Evolutionary conservation across 92 coral and sea anemone species (phyloP).

Genomic region (Siderastrea radians): DNA sequence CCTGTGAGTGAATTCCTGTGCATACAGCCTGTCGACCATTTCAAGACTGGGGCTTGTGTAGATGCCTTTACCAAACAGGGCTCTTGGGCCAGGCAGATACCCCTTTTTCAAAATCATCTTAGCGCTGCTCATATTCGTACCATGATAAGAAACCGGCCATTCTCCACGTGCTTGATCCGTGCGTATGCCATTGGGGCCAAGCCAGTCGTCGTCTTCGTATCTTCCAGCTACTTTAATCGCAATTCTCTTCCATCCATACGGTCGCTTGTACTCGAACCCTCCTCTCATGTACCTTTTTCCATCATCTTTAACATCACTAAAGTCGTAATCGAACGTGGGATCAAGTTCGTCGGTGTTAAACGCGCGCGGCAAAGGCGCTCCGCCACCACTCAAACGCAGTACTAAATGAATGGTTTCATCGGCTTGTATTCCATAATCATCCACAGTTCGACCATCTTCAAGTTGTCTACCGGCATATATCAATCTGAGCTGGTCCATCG

Average conservation of each 20-base stretch:
- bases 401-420: background rate
- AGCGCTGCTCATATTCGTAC: constrained; percentile 46
- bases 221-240: constrained; percentile 63
- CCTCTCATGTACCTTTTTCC: constrained; percentile 68
- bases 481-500: constrained; percentile 26
- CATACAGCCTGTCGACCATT: constrained; percentile 57
- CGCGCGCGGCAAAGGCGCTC: background rate
- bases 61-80: constrained; percentile 59
- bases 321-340: background rate
- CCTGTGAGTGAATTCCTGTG: constrained; percentile 51
- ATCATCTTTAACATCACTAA: constrained; percentile 63
- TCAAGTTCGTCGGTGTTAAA: background rate
- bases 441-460: constrained; percentile 43
- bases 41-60: constrained; percentile 78
- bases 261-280: constrained; percentile 70
- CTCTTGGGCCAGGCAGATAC: constrained; percentile 32
- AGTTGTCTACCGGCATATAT: constrained; percentile 40
- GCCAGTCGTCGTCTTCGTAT: constrained; percentile 63
- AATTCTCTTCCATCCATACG: constrained; percentile 80
- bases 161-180: constrained; percentile 58
- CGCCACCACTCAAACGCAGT: background rate
- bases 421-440: constrained; percentile 16
- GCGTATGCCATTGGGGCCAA: constrained; percentile 77
- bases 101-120: constrained; percentile 55
- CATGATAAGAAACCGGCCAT: constrained; percentile 89